Conservation (phyloP, 2,113 vertebrate genomes). For the Ceyx melanurus region DNA sequence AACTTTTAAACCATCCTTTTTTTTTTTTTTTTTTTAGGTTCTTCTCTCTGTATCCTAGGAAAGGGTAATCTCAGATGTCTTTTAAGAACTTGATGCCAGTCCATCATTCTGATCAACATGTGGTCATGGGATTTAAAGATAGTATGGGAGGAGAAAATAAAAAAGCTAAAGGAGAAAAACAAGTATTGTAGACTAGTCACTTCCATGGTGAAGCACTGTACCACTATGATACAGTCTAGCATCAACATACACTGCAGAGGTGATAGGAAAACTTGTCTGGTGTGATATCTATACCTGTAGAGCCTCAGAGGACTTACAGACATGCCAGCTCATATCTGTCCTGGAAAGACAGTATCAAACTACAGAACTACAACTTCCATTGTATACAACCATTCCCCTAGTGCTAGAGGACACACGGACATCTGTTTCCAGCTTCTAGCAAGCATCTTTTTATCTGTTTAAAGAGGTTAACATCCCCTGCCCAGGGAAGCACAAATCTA, state of each 20-base stretch:
- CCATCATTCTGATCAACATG: background rate
- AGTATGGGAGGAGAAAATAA: background rate
- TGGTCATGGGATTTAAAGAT: background rate
- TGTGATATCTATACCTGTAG: background rate
- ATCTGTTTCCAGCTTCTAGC: background rate
- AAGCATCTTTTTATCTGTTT: background rate
- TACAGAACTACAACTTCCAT: background rate
- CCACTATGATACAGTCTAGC: background rate
- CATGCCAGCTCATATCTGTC: background rate
- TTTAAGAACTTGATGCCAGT: background rate
- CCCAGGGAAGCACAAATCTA: background rate
- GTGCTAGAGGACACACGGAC: background rate
- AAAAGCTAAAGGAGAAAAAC: background rate
- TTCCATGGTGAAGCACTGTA: background rate
- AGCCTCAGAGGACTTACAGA: background rate
- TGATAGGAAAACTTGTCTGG: background rate
- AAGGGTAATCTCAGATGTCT: background rate
- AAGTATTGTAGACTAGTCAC: background rate
- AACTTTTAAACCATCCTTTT: background rate
- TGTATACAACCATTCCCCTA: background rate
- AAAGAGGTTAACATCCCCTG: background rate
- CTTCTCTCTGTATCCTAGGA: background rate
- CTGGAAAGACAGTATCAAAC: background rate
- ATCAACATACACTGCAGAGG: background rate
- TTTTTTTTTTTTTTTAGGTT: background rate